Base-by-base conservation (phyloP, 2,888 invertebrate genomes). In the Salticus scenicus region DNA sequence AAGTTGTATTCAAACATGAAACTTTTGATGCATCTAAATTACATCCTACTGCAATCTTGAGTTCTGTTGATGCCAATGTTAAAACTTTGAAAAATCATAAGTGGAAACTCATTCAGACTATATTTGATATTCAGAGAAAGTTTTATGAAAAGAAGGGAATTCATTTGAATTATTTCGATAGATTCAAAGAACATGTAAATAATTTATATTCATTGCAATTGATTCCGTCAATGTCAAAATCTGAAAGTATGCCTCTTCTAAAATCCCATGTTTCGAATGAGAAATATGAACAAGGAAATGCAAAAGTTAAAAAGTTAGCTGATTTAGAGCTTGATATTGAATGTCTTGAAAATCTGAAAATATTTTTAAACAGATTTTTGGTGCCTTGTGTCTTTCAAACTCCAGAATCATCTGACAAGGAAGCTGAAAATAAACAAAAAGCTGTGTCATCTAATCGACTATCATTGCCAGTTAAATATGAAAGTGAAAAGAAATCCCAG, bases 241-340 rank as follows among this genome's bases (percentile, higher is more conserved):
- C 73, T 28, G 76, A 57, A 37, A 83, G 83, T 33, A 72, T 71
- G 8, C 83, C 83, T 8, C 14, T 77, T 37, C 37, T 73, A 20
- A 57, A 66, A 24, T 20, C 31, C 20, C 24, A 14, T 24, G 1
- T 4, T 24, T 20, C 5, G 24, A 57, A 57, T 5, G 1, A 41
- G 27, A 28, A 27, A 4, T 20, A 20, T 1, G 69, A 63, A 28
- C 33, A n/a, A 17, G 47, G 31, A 28, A 47, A 77, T 20, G 31
- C 14, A 0, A 24, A n/a, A 67, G 17, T 20, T 17, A 67, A 37
- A 1, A 20, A 20, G n/a, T 30, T 77, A 5, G 28, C 73, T 17
- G 83, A 66, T 17, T 31, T 84, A 67, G 67, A 77, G 33, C 63
- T 84, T 67, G 83, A 84, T 69, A 77, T 84, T n/a, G 77, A 84